phyloP scores from a whole-genome alignment of 1,140 invertebrate genomes.

The Philotrypesis tridentata region DNA sequence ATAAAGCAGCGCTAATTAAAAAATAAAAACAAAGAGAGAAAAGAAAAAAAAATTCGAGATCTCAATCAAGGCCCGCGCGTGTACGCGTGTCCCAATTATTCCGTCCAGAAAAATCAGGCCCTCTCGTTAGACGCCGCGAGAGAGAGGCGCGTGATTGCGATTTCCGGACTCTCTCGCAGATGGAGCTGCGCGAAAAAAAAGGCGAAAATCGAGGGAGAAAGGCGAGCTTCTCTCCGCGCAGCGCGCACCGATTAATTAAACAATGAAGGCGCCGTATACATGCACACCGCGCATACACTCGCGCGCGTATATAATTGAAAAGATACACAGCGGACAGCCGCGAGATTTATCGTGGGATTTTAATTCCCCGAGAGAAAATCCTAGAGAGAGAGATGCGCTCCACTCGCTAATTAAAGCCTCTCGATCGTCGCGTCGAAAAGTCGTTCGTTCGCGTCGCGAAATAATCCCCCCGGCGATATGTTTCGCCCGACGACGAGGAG shows the following conservation, averaged over 20 bases:
- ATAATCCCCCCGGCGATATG: no score
- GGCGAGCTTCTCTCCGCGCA: not conserved
- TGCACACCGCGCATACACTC: not conserved
- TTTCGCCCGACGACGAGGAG: not conserved
- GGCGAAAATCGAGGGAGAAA: not conserved
- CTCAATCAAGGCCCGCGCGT: conserved; percentile 2
- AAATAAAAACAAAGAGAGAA: no score
- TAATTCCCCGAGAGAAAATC: no score
- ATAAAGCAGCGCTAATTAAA: conserved; percentile 14
- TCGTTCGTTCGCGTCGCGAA: no score
- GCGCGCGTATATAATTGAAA: no score
- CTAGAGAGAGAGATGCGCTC: no score
- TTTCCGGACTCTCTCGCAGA: conserved; percentile 29
- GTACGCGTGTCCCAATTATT: conserved; percentile 18
- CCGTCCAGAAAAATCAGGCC: not conserved
- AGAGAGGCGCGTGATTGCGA: not conserved
- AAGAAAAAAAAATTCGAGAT: not conserved
- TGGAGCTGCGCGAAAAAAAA: no score
- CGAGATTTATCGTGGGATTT: no score
- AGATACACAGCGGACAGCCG: no score
- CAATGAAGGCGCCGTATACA: not conserved
- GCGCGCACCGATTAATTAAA: conserved; percentile 34
- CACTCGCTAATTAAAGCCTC: no score
- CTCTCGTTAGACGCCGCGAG: not conserved
- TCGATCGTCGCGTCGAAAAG: no score